A percentile compares a stretch with the other conserved stretches of the same genome.
Conservation (phyloP, 2,113 vertebrate genomes). For the Misgurnus anguillicaudatus region DNA sequence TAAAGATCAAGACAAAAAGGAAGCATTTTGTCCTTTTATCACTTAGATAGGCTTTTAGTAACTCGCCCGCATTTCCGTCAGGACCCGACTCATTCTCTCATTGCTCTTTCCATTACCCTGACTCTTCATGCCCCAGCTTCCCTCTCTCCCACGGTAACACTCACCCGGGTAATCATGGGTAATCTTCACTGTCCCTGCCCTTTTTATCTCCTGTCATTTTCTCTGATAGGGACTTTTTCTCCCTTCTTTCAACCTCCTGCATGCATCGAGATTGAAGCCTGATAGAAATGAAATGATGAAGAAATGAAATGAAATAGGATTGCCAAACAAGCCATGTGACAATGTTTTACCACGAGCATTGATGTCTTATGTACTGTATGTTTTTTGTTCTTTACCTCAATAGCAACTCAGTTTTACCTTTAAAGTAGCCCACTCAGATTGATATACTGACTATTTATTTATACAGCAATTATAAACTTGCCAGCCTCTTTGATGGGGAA, state of each 20-base stretch:
- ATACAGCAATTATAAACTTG: conserved; percentile 6
- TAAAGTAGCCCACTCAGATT: conserved; percentile 12
- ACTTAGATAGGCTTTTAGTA: conserved; percentile 30
- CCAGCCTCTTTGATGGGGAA: background rate
- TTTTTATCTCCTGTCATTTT: conserved; percentile 68
- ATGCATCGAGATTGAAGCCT: conserved; percentile 15
- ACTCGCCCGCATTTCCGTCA: conserved; percentile 11
- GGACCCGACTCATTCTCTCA: conserved; percentile 46
- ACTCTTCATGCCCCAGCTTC: conserved; percentile 42
- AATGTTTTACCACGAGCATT: background rate
- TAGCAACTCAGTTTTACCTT: background rate
- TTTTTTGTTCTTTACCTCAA: background rate
- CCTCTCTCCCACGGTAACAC: conserved; percentile 58
- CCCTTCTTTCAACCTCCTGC: background rate
- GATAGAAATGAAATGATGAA: conserved; percentile 32
- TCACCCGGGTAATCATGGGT: conserved; percentile 61
- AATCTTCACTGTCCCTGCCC: conserved; percentile 62
- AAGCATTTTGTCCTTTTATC: conserved; percentile 24
- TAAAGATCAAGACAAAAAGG: conserved; percentile 39
- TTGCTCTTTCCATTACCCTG: conserved; percentile 53
- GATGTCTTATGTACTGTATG: background rate
- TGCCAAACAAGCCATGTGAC: background rate
- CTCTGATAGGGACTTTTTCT: conserved; percentile 27
- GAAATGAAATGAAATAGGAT: conserved; percentile 35
- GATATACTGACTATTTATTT: background rate